Conservation (phyloP, 2,797 vertebrate species). For the Arctocebus calabarensis region DNA sequence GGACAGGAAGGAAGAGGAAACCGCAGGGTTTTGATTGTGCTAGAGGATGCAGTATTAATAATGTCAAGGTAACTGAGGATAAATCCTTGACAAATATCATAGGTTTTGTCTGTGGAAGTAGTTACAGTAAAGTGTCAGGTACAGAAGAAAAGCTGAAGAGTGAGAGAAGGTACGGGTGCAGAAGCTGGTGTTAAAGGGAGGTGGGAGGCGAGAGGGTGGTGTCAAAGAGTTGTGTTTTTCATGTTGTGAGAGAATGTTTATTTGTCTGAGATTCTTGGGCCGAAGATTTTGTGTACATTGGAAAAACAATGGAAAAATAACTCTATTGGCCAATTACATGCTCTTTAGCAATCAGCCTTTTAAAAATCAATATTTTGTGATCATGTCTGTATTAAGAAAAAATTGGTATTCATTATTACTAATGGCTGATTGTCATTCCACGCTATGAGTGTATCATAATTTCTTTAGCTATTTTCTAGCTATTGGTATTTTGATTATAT, state of each 20-base stretch:
- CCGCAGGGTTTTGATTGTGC: neutral
- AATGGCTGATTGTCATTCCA: slow-evolving; percentile 13
- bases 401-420: slow-evolving; percentile 35
- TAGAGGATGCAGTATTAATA: neutral
- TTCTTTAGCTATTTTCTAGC: slow-evolving; percentile 31
- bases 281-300: neutral
- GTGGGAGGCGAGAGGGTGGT: neutral
- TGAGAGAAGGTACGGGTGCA: neutral
- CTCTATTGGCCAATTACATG: neutral
- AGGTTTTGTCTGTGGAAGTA: neutral
- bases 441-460: neutral
- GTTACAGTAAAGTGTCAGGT: neutral
- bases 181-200: neutral
- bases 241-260: neutral
- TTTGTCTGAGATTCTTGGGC: neutral
- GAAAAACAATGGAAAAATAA: neutral
- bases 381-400: slow-evolving; percentile 12
- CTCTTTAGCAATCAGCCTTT: slow-evolving; percentile 45
- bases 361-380: neutral
- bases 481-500: slow-evolving; percentile 49
- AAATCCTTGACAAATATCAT: neutral
- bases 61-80: neutral
- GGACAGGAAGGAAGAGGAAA: neutral
- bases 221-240: neutral
- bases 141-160: neutral